Percentiles rank a stretch among this genome's conserved stretches.
Evolutionary conservation across 1,140 invertebrate genomes (phyloP).

Genomic region (Ctenoplectra terminalis): DNA sequence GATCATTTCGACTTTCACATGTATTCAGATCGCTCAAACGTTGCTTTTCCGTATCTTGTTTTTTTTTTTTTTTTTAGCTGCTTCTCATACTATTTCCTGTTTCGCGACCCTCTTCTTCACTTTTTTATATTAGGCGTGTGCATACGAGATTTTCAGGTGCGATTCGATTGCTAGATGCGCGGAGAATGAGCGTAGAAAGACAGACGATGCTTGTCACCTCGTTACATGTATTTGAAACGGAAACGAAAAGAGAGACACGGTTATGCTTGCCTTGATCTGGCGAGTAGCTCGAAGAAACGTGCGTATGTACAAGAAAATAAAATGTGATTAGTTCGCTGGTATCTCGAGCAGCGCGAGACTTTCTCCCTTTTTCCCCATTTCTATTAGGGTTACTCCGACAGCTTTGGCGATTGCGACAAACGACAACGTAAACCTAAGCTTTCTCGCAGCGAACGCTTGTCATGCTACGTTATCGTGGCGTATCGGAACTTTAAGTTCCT

Average conservation of each 20-base stretch:
- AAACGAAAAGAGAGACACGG: slow-evolving; percentile 43
- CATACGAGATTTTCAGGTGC: background rate
- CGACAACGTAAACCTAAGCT: slow-evolving; percentile 51
- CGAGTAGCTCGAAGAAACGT: slow-evolving; percentile 26
- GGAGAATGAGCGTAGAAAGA: background rate
- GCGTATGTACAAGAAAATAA: slow-evolving; percentile 56
- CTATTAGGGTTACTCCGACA: slow-evolving; percentile 14
- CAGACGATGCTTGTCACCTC: background rate
- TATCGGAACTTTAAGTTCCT: background rate
- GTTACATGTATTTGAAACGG: slow-evolving; percentile 2
- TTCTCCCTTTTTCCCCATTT: slow-evolving; percentile 24
- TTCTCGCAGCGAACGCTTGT: background rate
- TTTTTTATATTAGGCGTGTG: background rate
- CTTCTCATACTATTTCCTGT: slow-evolving; percentile 7
- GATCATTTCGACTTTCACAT: too few species aligned
- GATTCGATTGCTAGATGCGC: background rate
- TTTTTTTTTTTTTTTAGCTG: background rate
- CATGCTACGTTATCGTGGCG: background rate
- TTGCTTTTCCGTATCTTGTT: background rate
- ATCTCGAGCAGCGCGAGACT: background rate
- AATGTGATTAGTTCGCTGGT: slow-evolving; percentile 13
- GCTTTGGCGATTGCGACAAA: slow-evolving; percentile 63
- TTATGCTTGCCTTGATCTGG: background rate
- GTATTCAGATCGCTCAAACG: slow-evolving; percentile 3
- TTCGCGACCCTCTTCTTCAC: too few species aligned